Evolutionary conservation across 1,140 invertebrate species (phyloP), one percentile per base, ranked within the genome.

Genomic region (Hyphantria cunea): DNA sequence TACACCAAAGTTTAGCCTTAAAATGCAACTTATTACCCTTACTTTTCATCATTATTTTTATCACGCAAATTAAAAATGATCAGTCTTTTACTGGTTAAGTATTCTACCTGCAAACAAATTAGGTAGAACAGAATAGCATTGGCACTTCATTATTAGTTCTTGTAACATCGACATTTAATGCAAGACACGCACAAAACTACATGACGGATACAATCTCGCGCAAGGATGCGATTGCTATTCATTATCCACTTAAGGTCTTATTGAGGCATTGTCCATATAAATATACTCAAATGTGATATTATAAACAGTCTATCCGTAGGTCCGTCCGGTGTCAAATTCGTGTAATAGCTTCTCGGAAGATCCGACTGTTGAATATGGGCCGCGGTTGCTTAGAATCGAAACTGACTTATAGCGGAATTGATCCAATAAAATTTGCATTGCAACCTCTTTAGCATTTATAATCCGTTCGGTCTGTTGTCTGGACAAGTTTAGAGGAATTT

Each of bases 201-300:
- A 49, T 48, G 13, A 13, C 32, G 45, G 55, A 58, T 48, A 42
- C 33, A 39, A 49, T 44, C 17, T 34, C 14, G 31, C 9, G 12
- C 25, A 12, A 56, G 52, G 58, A 66, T 74, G 74, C 68, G 64
- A 67, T 54, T 62, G 77, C 59, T 48, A 61, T 64, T 74, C 58
- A 70, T 51, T 56, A 34, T 13, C 59, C 34, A 68, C 42, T 66
- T 67, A 61, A 71, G 45, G 51, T 44, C 42, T 50, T 74, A 68
- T 76, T 78, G 75, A 64, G 65, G 66, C 64, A 83, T 85, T 83
- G 82, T 82, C 61, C 67, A 53, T 66, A 60, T 58, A 48, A 8
- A 41, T n/a, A 13, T 58, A 59, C 63, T 58, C 15, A 13, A 44
- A 12, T 25, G 17, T 3, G 41, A 12, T 47, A 47, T 25, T 44